phyloP scores from a whole-genome alignment of 2,888 invertebrate species.

The Synergus itoensis region DNA sequence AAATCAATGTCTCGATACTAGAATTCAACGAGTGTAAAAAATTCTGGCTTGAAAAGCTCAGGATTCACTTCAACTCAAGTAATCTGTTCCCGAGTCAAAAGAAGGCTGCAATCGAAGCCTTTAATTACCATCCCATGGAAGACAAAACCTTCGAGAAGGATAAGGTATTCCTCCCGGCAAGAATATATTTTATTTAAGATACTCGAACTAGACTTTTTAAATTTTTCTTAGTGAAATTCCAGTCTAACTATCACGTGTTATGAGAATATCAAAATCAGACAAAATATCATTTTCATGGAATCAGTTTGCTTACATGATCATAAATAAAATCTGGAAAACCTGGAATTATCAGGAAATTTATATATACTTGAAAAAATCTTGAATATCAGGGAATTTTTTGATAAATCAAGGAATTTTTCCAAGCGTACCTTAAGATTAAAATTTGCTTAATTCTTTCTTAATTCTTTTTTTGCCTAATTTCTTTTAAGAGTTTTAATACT shows the following conservation, averaged over 20 bases:
- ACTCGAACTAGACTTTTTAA: slow-evolving; percentile 5
- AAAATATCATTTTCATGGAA: not conserved
- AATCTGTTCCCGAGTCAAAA: slow-evolving; percentile 14
- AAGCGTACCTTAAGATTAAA: too few species aligned
- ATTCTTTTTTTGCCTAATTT: too few species aligned
- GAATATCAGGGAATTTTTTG: too few species aligned
- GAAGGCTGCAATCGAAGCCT: slow-evolving; percentile 6
- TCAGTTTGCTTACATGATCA: not conserved
- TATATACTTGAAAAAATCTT: too few species aligned
- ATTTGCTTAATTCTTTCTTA: too few species aligned
- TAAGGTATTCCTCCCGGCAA: not conserved
- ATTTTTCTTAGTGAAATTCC: not conserved
- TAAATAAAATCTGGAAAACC: too few species aligned
- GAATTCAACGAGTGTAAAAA: slow-evolving; percentile 22
- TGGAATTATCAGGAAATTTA: too few species aligned
- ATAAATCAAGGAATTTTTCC: too few species aligned
- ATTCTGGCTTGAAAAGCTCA: slow-evolving; percentile 32
- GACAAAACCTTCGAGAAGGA: slow-evolving; percentile 11
- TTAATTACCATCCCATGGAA: slow-evolving; percentile 1
- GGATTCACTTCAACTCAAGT: not conserved
- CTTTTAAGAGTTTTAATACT: too few species aligned
- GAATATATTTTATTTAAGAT: slow-evolving; percentile 8
- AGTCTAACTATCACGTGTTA: not conserved
- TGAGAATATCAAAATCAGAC: not conserved
- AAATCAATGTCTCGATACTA: slow-evolving; percentile 31